Conservation (phyloP, 2,113 vertebrate species). For the Nesoenas mayeri region DNA sequence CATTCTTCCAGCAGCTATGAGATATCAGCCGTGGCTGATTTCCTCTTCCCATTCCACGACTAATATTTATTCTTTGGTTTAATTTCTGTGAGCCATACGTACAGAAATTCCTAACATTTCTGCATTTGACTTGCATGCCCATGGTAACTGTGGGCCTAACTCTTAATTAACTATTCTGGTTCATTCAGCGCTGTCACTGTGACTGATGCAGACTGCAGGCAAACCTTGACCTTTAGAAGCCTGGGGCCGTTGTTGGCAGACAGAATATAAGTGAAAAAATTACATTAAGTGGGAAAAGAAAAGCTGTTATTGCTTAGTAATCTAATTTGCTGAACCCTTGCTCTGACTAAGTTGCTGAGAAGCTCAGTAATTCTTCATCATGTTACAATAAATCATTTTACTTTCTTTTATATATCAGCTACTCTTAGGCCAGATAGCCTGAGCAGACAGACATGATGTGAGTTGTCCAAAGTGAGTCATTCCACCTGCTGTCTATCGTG, state of each 20-base stretch:
- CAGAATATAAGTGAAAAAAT: conserved; percentile 68
- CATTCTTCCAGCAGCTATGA: conserved; percentile 75
- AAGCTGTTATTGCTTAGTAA: conserved; percentile 87
- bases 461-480: conserved; percentile 99
- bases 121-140: conserved; percentile 83
- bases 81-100: conserved; percentile 86
- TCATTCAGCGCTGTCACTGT: conserved; percentile 88
- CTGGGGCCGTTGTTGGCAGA: conserved; percentile 79
- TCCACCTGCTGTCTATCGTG: conserved; percentile 96
- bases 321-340: conserved; percentile 98
- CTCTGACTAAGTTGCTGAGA: conserved; percentile 96
- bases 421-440: conserved; percentile 99
- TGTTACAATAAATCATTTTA: conserved; percentile 99
- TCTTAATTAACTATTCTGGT: conserved; percentile 79
- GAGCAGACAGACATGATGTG: conserved; percentile 99
- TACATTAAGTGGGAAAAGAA: conserved; percentile 74
- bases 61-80: conserved; percentile 84
- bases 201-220: conserved; percentile 90
- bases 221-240: conserved; percentile 85
- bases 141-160: conserved; percentile 81
- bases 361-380: conserved; percentile 92
- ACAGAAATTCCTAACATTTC: conserved; percentile 87
- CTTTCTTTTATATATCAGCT: conserved; percentile 99
- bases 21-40: conserved; percentile 74
- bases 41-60: conserved; percentile 80